Base-by-base conservation (phyloP, 2,888 invertebrate genomes). In the Phaonia tiefii region DNA sequence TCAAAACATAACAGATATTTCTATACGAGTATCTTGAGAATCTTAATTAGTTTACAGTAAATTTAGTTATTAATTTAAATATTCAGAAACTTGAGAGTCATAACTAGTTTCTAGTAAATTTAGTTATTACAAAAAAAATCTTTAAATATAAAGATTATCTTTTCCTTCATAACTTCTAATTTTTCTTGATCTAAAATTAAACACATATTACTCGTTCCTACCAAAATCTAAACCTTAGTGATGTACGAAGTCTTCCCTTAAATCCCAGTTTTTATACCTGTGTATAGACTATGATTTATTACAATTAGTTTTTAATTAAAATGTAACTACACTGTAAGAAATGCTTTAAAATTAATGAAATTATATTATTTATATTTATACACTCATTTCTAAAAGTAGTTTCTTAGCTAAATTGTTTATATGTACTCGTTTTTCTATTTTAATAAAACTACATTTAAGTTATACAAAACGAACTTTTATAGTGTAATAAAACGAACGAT, bases 351-450 rank as follows among this genome's bases (percentile, higher is more conserved):
- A 63, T 63, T 39, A 63, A 63, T 26, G 15, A 63, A 22, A 63
- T 63, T 20, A 22, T 63, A 63, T 13, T 60, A 39, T 39, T 37
- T 60, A 63, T 63, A 63, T 25, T 25, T 54, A 60, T 60, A 60
- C 39, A 60, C 15, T 31, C 17, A 2, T 58, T 15, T 49, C n/a
- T 63, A 63, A 42, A 67, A 65, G 67, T 72, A 69, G 71, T 37
- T 46, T 69, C 56, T 72, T 81, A 81, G 81, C 8, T 11, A 75
- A 81, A 78, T 78, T 81, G 81, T 81, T 81, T 71, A 81, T 63
- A 60, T 1, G 8, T 31, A 31, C 8, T 31, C 8, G 37, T 44
- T 44, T 75, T 26, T 46, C 15, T 70, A 22, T 60, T 31, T 5
- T 37, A 58, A 58, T 39, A 56, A 56, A n/a, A 37, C 37, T 60